phyloP scores from a whole-genome alignment of 2,113 vertebrate species.

The Psephotus haematonotus region DNA sequence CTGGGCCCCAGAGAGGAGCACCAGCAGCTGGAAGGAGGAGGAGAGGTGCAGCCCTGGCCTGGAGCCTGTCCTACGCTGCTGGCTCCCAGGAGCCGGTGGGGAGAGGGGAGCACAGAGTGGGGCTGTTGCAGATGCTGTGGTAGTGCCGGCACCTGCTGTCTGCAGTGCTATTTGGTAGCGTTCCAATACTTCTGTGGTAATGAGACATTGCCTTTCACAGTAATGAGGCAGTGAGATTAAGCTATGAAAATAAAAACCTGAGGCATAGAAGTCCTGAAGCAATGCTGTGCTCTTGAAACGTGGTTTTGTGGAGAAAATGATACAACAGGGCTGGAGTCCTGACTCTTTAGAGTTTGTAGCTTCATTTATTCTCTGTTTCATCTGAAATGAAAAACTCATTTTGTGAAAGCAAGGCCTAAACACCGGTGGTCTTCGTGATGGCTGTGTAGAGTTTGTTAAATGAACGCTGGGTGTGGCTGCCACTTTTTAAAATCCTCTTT shows the following conservation, averaged over 20 bases:
- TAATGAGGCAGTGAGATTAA: background rate
- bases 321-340: background rate
- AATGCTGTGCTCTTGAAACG: rapidly evolving
- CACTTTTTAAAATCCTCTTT: background rate
- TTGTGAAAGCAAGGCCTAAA: background rate
- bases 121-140: background rate
- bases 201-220: background rate
- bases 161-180: background rate
- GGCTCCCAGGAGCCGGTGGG: background rate
- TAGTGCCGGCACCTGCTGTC: background rate
- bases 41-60: background rate
- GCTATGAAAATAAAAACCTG: background rate
- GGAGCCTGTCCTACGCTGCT: rapidly evolving
- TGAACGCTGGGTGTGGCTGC: background rate
- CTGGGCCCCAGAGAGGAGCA: background rate
- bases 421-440: background rate
- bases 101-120: rapidly evolving
- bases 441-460: background rate
- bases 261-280: background rate
- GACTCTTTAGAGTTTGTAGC: background rate
- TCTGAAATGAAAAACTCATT: background rate
- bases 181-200: background rate
- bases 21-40: background rate
- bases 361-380: background rate
- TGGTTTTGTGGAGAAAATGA: background rate